Conservation (phyloP, 2,888 invertebrate genomes). For the Agapostemon virescens region DNA sequence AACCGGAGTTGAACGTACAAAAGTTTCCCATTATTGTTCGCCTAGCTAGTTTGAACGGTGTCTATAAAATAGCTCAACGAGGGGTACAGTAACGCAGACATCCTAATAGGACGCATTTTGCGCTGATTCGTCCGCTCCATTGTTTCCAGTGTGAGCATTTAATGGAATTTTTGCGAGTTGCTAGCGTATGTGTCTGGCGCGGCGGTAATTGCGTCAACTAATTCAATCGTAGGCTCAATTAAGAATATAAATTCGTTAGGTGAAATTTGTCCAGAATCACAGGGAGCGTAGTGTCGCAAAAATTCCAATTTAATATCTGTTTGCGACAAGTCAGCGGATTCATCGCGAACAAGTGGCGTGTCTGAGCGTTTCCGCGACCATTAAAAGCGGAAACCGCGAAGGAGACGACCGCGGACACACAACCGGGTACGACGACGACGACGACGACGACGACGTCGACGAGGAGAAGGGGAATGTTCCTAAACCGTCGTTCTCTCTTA, state of each 20-base stretch:
- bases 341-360: constrained; percentile 12
- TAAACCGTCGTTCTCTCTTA: constrained; percentile 67
- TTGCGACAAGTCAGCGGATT: background rate
- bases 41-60: background rate
- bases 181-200: background rate
- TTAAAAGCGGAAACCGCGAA: constrained; percentile 43
- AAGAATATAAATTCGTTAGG: background rate
- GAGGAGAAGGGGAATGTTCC: constrained; percentile 49
- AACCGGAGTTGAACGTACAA: background rate
- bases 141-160: background rate
- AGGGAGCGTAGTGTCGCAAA: background rate
- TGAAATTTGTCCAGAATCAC: background rate
- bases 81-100: background rate
- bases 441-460: background rate
- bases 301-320: background rate
- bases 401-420: constrained; percentile 19
- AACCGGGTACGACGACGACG: background rate
- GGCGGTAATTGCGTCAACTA: background rate
- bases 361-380: constrained; percentile 27
- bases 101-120: background rate
- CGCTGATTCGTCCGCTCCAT: background rate
- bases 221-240: background rate
- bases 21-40: background rate
- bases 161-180: background rate
- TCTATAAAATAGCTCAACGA: background rate